Evolutionary conservation across 1,140 invertebrate genomes (phyloP).

Genomic region (Berghia stephanieae): DNA sequence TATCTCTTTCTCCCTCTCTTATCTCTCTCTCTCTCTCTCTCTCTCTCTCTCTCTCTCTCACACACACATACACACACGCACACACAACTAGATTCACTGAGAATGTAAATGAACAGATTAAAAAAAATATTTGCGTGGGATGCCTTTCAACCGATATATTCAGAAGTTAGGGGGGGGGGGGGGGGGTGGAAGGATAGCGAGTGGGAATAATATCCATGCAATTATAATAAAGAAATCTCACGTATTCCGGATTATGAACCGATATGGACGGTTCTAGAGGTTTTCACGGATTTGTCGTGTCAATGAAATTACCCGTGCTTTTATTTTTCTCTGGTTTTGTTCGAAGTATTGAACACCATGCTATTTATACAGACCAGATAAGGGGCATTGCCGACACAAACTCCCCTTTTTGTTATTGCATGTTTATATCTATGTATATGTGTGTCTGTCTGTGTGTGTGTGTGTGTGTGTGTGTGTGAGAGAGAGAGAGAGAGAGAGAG

Average conservation of each 20-base stretch:
- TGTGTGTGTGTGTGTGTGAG: not conserved
- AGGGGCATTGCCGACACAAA: not conserved
- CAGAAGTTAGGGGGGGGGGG: too few relatives aligned
- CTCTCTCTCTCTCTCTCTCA: constrained; percentile 1
- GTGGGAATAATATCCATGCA: not conserved
- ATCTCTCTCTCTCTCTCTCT: constrained; percentile 8
- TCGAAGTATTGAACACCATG: not conserved
- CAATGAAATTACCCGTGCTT: too few relatives aligned
- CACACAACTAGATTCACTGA: not conserved
- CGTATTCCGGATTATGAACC: too few relatives aligned
- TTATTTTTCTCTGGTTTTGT: too few relatives aligned
- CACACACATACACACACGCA: constrained; percentile 11
- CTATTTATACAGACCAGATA: not conserved
- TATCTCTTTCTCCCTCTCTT: too few relatives aligned
- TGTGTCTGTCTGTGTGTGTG: not conserved
- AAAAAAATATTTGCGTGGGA: not conserved
- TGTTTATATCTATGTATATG: not conserved
- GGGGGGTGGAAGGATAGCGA: too few relatives aligned
- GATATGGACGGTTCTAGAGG: too few relatives aligned
- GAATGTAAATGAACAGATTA: not conserved
- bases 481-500: too few relatives aligned
- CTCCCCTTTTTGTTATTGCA: too few relatives aligned
- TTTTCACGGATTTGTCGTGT: too few relatives aligned
- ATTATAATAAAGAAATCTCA: not conserved
- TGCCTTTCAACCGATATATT: not conserved